Evolutionary conservation across 2,888 invertebrate genomes (phyloP), one percentile per base, ranked within the genome.

Genomic region (Pandemis cinnamomeana): DNA sequence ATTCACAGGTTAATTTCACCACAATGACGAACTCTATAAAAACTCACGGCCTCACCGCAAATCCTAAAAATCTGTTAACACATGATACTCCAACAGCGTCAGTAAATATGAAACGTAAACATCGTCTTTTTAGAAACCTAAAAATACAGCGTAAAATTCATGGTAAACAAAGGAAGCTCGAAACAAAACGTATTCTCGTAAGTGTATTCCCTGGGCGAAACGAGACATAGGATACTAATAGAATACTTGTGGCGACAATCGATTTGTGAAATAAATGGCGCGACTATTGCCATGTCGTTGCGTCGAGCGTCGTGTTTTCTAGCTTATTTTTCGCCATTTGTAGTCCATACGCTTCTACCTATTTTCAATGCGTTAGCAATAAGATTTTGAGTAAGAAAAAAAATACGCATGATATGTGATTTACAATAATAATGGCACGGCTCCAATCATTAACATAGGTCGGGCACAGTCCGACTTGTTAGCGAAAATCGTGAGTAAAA

Each of bases 211-310:
- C 73, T 71, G 73, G 62, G 68, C 67, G 62, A 71, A 78, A 75
- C 76, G 72, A 74, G 71, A 67, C 36, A 70, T 72, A 20, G 20
- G 20, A 20, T 20, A 20, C 20, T 20, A 66, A 75, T 75, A 71
- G 76, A 70, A 70, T 79, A 74, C 63, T 74, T 74, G 68, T 70
- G 67, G 71, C 71, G 71, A 71, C 71, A 77, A 80, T 79, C 81
- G 77, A 79, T 80, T 76, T 71, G 72, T 66, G 63, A 71, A 75
- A 78, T 75, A 80, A 81, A 79, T 79, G 77, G 76, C 71, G 46
- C 63, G 75, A 77, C 79, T 73, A 78, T 79, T 77, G 76, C 78
- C 77, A 67, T 66, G 66, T 66, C 13, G 46, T 58, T 60, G 71
- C 71, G 61, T 48, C 20, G 42, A 62, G 63, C 44, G 61, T 51